Base-by-base conservation (phyloP, 92 coral and sea anemone species). In the Siderastrea siderea region DNA sequence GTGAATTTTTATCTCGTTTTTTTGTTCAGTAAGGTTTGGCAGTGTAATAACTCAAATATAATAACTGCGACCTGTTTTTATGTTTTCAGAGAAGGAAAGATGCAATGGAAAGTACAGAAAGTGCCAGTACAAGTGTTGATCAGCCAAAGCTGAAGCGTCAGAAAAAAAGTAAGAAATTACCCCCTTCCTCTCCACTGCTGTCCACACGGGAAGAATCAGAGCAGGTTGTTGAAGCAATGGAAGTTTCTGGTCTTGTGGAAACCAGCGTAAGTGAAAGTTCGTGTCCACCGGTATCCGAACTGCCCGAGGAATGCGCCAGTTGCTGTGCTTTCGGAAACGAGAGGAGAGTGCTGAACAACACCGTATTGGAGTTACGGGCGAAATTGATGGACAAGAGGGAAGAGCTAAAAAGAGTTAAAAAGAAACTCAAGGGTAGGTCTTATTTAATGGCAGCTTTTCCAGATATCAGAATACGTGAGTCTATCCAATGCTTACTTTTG, bases 341-440 rank as follows among this genome's bases (percentile, higher is more conserved):
- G 79, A 55, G 2, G 79, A 74, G 79, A 53, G 8, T 19, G 79
- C 48, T 74, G 64, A 74, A 74, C 62, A 74, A 74, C 79, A 19
- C 79, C 6, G 47, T 74, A 53, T 19, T 54, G 79, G 14, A 53
- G 13, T 12, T 74, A 13, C 49, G 17, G 1, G 8, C 49, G 0
- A 74, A 53, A 53, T 43, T 74, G 9, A 74, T 26, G 5, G 79
- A 54, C 48, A 54, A 26, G 64, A 74, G 79, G 48, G 79, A 53
- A 38, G 19, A 74, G 65, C 15, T 54, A 43, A 44, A 68, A 68
- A 44, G 73, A n/a, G 1, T 68, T 7, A 54, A 74, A 74, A 52
- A 74, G 59, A 73, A 73, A 73, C 15, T 73, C n/a, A 74, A 54
- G 75, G 75, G 75, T 70, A 70, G 75, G 75, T 70, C 75, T 70